Evolutionary conservation across 2,113 vertebrate genomes (phyloP).

Genomic region (Cairina moschata): DNA sequence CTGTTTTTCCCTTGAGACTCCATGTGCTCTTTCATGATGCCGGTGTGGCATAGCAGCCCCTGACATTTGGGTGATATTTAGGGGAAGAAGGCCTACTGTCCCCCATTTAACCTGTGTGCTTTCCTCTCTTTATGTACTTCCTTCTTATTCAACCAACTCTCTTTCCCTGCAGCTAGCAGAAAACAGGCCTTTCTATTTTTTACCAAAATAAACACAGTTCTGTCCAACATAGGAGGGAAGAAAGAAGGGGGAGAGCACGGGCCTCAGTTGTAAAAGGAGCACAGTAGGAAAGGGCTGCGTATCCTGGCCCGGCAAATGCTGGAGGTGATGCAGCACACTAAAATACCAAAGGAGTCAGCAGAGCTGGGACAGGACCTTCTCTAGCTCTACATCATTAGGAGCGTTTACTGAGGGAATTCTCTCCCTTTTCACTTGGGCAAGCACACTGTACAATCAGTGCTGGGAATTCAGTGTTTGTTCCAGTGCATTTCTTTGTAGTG

Average conservation of each 20-base stretch:
- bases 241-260: not conserved
- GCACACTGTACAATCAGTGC: not conserved
- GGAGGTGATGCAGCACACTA: not conserved
- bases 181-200: not conserved
- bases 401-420: not conserved
- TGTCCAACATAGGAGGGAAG: not conserved
- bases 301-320: not conserved
- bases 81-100: not conserved
- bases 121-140: not conserved
- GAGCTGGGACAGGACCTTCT: not conserved
- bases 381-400: not conserved
- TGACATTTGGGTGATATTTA: fast-evolving
- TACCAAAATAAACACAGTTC: not conserved
- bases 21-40: not conserved
- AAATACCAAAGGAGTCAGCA: not conserved
- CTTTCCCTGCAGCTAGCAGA: not conserved
- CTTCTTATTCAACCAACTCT: not conserved
- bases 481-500: not conserved
- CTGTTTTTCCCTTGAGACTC: not conserved
- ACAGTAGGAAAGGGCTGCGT: not conserved
- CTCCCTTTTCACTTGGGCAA: not conserved
- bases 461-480: not conserved
- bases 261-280: not conserved
- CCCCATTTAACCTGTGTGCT: not conserved
- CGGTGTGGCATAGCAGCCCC: not conserved